These are phyloP conservation scores for Pseudorhombus dupliciocellatus DNA, from an alignment of 2,113 vertebrate genomes.

Conservation along the genomic window DNA sequence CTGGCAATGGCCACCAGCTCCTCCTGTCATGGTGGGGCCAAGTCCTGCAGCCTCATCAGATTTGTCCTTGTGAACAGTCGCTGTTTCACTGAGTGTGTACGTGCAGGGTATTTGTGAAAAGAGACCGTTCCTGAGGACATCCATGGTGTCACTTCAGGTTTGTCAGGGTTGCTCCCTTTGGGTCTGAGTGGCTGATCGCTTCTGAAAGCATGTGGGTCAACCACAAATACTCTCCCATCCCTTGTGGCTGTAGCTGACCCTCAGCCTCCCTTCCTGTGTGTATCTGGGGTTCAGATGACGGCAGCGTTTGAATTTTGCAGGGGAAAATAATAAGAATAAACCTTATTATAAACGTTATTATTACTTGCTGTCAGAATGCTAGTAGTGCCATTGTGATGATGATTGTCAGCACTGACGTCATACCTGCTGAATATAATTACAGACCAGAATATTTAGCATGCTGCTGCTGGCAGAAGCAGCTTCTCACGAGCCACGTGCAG, in stretches of 20 bases:
- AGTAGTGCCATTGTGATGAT: neutral
- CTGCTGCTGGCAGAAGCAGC: neutral
- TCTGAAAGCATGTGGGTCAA: slow-evolving; percentile 63
- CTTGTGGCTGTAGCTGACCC: slow-evolving; percentile 60
- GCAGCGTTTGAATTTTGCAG: neutral
- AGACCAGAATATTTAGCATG: neutral
- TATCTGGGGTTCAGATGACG: slow-evolving; percentile 15
- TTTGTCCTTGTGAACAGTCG: slow-evolving; percentile 60
- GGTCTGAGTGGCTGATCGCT: slow-evolving; percentile 44
- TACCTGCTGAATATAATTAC: neutral
- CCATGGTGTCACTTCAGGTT: slow-evolving; percentile 67
- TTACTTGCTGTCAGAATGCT: too few relatives aligned
- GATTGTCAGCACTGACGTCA: too few relatives aligned
- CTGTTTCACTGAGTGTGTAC: slow-evolving; percentile 21
- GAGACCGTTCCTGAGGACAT: slow-evolving; percentile 58
- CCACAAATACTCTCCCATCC: slow-evolving; percentile 62
- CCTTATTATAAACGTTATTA: too few relatives aligned
- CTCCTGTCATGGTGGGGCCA: slow-evolving; percentile 38
- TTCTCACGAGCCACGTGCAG: neutral
- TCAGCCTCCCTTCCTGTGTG: slow-evolving; percentile 26
- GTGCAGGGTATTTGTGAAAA: slow-evolving; percentile 44
- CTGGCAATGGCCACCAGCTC: slow-evolving; percentile 21
- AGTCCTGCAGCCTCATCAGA: slow-evolving; percentile 20
- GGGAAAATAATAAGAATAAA: neutral
- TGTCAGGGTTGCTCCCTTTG: slow-evolving; percentile 58